These are phyloP conservation scores for Nemoura dubitans DNA, from an alignment of 2,888 invertebrate genomes.

Conservation along the genomic window DNA sequence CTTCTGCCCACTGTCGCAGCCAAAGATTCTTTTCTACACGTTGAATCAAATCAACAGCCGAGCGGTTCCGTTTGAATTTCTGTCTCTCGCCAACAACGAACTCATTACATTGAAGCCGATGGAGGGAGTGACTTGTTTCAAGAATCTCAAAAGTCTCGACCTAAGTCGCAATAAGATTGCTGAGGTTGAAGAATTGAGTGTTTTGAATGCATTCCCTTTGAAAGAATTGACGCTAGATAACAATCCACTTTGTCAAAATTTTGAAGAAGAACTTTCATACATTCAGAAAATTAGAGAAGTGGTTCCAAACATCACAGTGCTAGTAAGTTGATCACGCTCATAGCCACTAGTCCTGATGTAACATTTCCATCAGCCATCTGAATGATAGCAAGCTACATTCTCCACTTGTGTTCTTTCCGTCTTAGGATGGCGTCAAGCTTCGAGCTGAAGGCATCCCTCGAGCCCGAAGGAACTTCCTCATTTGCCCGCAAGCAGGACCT, in stretches of 20 bases:
- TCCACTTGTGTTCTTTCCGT: neutral
- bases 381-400: no score
- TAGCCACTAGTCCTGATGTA: no score
- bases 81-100: slow-evolving; percentile 41
- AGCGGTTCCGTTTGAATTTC: neutral
- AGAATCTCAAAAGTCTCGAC: slow-evolving; percentile 56
- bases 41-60: slow-evolving; percentile 13
- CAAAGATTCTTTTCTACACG: slow-evolving; percentile 36
- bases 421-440: slow-evolving; percentile 65
- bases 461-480: slow-evolving; percentile 64
- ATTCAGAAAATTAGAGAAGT: slow-evolving; percentile 63
- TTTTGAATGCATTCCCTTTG: slow-evolving; percentile 61
- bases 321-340: slow-evolving; percentile 64
- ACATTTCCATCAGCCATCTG: no score
- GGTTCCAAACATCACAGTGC: slow-evolving; percentile 63
- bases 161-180: slow-evolving; percentile 57
- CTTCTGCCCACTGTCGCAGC: slow-evolving; percentile 44
- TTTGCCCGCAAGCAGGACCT: slow-evolving; percentile 60
- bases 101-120: slow-evolving; percentile 16
- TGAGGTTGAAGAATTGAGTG: slow-evolving; percentile 55
- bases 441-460: slow-evolving; percentile 60
- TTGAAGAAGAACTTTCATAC: slow-evolving; percentile 68
- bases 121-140: slow-evolving; percentile 45
- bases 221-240: slow-evolving; percentile 69
- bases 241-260: slow-evolving; percentile 76